A percentile compares a stretch with the other conserved stretches of the same genome.
Evolutionary conservation across 1,140 invertebrate genomes (phyloP).

Genomic region (Monomorium pharaonis): DNA sequence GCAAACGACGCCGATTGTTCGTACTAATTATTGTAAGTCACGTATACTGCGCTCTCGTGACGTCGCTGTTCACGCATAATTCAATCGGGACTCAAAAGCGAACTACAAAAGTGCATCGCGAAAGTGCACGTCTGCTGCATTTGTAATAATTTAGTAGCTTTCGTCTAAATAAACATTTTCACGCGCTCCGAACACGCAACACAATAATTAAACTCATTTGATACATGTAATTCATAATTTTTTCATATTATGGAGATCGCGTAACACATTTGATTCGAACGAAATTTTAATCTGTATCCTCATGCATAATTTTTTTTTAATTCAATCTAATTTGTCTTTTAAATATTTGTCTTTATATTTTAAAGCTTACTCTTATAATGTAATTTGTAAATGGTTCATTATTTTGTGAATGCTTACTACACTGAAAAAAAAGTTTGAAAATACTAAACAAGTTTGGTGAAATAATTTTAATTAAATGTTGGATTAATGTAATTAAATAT

Average conservation of each 20-base stretch:
- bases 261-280: background rate
- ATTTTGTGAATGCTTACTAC: background rate
- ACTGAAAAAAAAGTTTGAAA: no score
- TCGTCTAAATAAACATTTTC: background rate
- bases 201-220: background rate
- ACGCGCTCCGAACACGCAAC: background rate
- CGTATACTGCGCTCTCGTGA: conserved; percentile 70
- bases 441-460: no score
- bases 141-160: conserved; percentile 1
- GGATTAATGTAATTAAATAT: no score
- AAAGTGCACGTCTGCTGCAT: background rate
- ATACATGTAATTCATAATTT: background rate
- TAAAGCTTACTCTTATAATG: background rate
- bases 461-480: no score
- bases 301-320: background rate
- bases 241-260: background rate
- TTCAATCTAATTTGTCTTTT: background rate
- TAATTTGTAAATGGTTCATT: background rate
- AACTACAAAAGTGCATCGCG: conserved; percentile 53
- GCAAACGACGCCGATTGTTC: conserved; percentile 73
- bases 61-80: conserved; percentile 66
- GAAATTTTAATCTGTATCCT: background rate
- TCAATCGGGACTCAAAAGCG: conserved; percentile 69
- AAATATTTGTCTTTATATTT: background rate
- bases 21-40: conserved; percentile 80